phyloP scores from a whole-genome alignment of 2,888 invertebrate species.

The Mesodorylaimus sp. region DNA sequence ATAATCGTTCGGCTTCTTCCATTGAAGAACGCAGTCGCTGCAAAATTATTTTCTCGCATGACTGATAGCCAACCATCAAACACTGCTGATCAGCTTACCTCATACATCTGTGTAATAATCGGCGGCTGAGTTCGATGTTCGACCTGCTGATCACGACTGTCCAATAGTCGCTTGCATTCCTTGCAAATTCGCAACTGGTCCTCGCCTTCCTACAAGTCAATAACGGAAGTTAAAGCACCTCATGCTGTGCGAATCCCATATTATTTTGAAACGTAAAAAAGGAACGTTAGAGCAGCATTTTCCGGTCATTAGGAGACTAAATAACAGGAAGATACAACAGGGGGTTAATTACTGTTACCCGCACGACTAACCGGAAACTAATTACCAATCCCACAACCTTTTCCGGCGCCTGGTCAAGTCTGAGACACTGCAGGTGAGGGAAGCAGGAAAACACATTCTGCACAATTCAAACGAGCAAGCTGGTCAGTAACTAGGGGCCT shows the following conservation, averaged over 20 bases:
- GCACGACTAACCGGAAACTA: too few species aligned
- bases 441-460: too few species aligned
- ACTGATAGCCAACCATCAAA: too few species aligned
- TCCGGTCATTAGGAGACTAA: neutral
- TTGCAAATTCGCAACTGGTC: conserved; percentile 35
- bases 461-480: too few species aligned
- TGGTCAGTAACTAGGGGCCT: too few species aligned
- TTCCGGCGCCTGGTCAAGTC: too few species aligned
- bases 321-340: neutral
- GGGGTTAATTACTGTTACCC: too few species aligned
- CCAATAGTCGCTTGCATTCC: conserved; percentile 44
- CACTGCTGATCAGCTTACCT: conserved; percentile 36
- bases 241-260: neutral
- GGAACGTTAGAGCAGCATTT: neutral
- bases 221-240: neutral
- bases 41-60: too few species aligned
- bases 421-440: too few species aligned
- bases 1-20: conserved; percentile 46
- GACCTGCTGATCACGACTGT: conserved; percentile 55
- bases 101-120: conserved; percentile 58
- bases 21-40: conserved; percentile 53
- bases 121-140: conserved; percentile 62
- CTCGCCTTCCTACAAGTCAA: conserved; percentile 43
- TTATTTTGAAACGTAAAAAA: neutral
- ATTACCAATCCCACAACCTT: too few species aligned